These are phyloP conservation scores for Bombycilla garrulus DNA, from an alignment of 2,113 vertebrate species.

Conservation along the genomic window DNA sequence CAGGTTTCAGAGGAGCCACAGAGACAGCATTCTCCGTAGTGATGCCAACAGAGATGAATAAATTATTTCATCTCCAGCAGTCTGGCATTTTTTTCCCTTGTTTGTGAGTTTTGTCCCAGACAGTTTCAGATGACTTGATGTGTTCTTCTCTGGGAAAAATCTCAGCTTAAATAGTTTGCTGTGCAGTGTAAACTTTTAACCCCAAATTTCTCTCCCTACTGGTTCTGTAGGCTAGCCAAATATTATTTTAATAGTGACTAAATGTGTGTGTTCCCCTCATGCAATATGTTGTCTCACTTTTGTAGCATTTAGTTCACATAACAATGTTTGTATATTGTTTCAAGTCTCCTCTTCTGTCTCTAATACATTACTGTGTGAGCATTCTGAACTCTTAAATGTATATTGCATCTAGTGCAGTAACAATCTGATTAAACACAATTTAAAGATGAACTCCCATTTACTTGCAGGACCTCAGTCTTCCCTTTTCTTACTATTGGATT, in stretches of 20 bases:
- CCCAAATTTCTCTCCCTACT: neutral
- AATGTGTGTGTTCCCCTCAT: constrained; percentile 1
- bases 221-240: neutral
- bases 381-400: neutral
- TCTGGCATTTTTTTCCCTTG: neutral
- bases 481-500: neutral
- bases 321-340: neutral
- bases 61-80: constrained; percentile 26
- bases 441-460: neutral
- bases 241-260: neutral
- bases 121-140: neutral
- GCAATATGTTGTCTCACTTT: constrained; percentile 6
- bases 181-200: constrained; percentile 26
- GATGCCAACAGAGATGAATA: neutral
- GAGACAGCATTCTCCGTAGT: neutral
- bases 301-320: neutral
- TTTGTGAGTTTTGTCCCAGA: constrained; percentile 8
- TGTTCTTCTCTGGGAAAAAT: constrained; percentile 32
- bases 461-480: neutral
- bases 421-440: neutral
- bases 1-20: constrained; percentile 7
- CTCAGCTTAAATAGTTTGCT: neutral
- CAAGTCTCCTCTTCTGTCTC: constrained; percentile 16
- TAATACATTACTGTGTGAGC: neutral
- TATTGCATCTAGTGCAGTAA: neutral